Evolutionary conservation across 2,888 invertebrate genomes (phyloP).

Genomic region (Trileptium ribeirensis): DNA sequence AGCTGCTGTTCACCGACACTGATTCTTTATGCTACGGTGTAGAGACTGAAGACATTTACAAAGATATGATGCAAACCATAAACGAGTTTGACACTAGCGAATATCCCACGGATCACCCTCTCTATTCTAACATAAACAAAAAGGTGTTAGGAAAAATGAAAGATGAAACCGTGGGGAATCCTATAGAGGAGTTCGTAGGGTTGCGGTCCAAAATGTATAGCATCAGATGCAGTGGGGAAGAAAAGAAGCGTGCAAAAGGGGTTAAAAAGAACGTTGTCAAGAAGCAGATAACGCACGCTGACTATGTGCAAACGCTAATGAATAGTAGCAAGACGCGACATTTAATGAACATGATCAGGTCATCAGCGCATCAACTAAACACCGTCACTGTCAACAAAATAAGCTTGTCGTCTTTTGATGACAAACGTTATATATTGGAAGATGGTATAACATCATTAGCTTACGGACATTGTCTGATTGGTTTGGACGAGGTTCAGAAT

Average conservation of each 20-base stretch:
- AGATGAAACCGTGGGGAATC: conserved; percentile 1
- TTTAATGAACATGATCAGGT: not conserved
- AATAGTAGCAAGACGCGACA: not conserved
- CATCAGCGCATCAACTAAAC: not conserved
- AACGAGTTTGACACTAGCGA: not conserved
- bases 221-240: not conserved
- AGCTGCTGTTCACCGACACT: not conserved
- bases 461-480: no score
- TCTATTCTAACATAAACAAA: no score
- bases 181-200: no score
- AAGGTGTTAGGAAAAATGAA: no score
- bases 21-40: no score
- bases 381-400: not conserved
- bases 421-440: not conserved
- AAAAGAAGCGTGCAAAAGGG: no score
- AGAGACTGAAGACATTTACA: not conserved
- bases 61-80: not conserved
- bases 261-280: not conserved
- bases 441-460: not conserved
- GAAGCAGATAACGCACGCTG: not conserved
- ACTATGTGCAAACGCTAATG: not conserved
- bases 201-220: not conserved
- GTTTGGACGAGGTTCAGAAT: no score
- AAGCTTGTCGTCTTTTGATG: not conserved
- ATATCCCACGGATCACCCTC: not conserved